These are phyloP conservation scores for Mormyrops attenuatus DNA, from an alignment of 2,797 vertebrate species.

Conservation along the genomic window DNA sequence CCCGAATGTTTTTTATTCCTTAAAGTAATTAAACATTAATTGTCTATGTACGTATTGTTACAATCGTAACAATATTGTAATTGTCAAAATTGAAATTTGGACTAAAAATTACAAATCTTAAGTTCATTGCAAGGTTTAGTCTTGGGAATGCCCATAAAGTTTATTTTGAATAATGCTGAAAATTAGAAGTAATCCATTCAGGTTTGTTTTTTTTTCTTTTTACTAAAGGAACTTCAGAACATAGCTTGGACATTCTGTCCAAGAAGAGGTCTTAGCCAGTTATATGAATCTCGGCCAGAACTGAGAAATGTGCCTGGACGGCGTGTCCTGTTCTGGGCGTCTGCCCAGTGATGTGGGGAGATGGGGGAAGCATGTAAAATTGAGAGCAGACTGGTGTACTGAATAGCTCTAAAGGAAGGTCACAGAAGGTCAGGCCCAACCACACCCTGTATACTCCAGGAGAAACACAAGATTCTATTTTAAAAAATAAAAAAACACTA, in stretches of 20 bases:
- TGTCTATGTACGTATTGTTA: not conserved
- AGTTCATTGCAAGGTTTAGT: not conserved
- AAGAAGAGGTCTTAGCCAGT: not conserved
- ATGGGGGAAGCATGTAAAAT: slow-evolving; percentile 16
- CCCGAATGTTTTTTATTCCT: not conserved
- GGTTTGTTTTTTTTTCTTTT: not conserved
- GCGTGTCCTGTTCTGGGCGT: slow-evolving; percentile 6
- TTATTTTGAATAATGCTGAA: not conserved
- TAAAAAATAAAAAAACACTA: not conserved
- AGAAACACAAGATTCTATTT: not conserved
- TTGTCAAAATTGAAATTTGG: not conserved
- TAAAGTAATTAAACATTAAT: not conserved
- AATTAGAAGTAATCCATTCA: not conserved
- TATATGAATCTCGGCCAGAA: not conserved
- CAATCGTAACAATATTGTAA: not conserved
- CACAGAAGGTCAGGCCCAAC: slow-evolving; percentile 14
- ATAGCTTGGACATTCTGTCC: not conserved
- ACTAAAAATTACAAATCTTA: not conserved
- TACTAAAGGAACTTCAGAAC: not conserved
- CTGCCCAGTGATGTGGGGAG: not conserved
- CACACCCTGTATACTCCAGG: slow-evolving; percentile 5
- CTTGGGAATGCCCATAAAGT: not conserved
- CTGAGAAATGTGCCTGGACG: slow-evolving; percentile 10
- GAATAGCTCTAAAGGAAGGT: slow-evolving; percentile 18
- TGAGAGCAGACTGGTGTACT: slow-evolving; percentile 2